A percentile compares a stretch with the other conserved stretches of the same genome.
These are phyloP conservation scores for Anorthoa munda DNA, from an alignment of 2,888 invertebrate genomes.

Conservation along the genomic window DNA sequence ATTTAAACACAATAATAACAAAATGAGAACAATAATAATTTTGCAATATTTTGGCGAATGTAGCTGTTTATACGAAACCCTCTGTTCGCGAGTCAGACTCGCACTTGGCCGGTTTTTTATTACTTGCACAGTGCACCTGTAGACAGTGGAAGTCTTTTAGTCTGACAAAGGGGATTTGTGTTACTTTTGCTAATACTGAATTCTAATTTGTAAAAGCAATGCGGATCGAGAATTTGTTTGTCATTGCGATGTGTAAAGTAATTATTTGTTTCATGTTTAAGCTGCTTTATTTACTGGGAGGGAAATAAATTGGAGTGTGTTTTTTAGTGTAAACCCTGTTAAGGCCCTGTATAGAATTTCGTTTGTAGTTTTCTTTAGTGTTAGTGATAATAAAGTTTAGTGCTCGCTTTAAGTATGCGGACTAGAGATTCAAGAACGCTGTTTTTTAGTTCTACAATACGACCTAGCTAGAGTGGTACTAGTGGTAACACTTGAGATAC, in stretches of 20 bases:
- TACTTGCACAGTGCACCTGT: constrained; percentile 44
- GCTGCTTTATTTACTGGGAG: constrained; percentile 7
- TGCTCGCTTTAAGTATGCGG: constrained; percentile 9
- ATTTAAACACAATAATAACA: too few relatives aligned
- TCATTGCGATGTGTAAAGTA: constrained; percentile 25
- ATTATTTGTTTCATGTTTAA: constrained; percentile 22
- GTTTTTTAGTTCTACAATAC: neutral
- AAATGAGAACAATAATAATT: too few relatives aligned
- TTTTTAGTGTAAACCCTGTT: constrained; percentile 26
- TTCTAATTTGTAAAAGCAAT: constrained; percentile 61
- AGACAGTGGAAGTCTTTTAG: constrained; percentile 57
- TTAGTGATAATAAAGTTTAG: constrained; percentile 33
- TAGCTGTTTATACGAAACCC: too few relatives aligned
- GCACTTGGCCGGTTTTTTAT: constrained; percentile 35
- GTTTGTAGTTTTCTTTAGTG: constrained; percentile 29
- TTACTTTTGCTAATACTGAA: constrained; percentile 59
- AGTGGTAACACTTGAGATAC: neutral
- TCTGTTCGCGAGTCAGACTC: too few relatives aligned
- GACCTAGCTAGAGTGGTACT: neutral
- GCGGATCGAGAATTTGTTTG: constrained; percentile 43
- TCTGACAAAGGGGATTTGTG: constrained; percentile 48
- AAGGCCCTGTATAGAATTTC: neutral
- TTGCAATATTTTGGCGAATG: too few relatives aligned
- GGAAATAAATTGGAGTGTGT: neutral
- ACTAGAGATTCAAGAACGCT: constrained; percentile 22